These are phyloP conservation scores for Drosophila birchii DNA, from an alignment of 2,888 invertebrate genomes.

Conservation along the genomic window DNA sequence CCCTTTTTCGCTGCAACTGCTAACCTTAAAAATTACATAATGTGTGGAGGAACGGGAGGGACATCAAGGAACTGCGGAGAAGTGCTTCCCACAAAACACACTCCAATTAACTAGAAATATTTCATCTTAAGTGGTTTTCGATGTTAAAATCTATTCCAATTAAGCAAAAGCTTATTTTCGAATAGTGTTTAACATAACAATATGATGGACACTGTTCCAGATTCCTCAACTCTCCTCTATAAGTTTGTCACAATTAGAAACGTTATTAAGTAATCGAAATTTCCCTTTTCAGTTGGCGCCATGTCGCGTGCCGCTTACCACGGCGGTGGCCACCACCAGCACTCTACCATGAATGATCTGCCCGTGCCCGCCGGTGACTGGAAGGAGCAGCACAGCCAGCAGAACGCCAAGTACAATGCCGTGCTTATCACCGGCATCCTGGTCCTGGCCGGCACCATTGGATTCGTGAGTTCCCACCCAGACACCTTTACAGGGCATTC, in stretches of 20 bases:
- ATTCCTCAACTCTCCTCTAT: too few species aligned
- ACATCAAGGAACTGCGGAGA: constrained; percentile 7
- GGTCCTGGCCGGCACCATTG: constrained; percentile 83
- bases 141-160: too few species aligned
- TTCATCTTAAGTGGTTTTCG: background rate
- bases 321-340: constrained; percentile 70
- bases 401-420: constrained; percentile 89
- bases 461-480: constrained; percentile 73
- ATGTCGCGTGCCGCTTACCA: constrained; percentile 83
- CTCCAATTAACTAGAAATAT: background rate
- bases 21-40: constrained; percentile 84
- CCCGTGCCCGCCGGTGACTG: constrained; percentile 92
- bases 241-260: background rate
- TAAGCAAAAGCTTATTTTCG: background rate
- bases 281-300: constrained; percentile 69
- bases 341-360: constrained; percentile 89
- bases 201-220: too few species aligned
- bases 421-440: constrained; percentile 87
- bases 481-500: background rate
- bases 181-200: background rate
- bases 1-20: constrained; percentile 16
- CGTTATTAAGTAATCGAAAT: background rate
- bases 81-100: background rate
- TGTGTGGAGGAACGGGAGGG: constrained; percentile 29
- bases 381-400: constrained; percentile 88